Evolutionary conservation across 2,797 vertebrate genomes (phyloP), one percentile per base, ranked within the genome.

Genomic region (Oreonectes daqikongensis): DNA sequence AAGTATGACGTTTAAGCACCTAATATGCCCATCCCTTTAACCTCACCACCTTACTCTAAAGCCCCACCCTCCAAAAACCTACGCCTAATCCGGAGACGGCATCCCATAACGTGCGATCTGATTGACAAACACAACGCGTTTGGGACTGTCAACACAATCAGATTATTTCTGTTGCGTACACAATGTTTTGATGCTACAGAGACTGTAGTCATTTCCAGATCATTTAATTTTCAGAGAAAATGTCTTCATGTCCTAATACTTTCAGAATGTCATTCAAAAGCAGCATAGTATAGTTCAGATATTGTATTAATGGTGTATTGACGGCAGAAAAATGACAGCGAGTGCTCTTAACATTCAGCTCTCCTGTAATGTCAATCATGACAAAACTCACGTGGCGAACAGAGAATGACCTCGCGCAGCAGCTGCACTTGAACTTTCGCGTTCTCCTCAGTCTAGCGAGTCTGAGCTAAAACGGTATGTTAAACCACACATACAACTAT

Each of bases 341-440:
- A 2, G 50, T 5, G 40, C 15, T 14, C n/a, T 12, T 46, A 22
- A 46, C 53, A 7, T n/a, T 50, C 4, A 50, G 28, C 28, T 32
- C 4, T 12, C 44, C 22, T 28, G 22, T 57, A 18, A 44, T 30
- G 44, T 57, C 46, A 59, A 20, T 59, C 12, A 32, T 3, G 20
- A 40, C 24, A 17, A 67, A 57, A 69, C 48, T 66, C 77, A 71
- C 68, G 46, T 72, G 63, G 69, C 61, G 24, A 9, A 50, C 18
- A 24, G 11, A 28, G 48, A 63, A 42, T 4, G 24, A 79, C 64
- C 42, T 73, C 78, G 53, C 46, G 22, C 53, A 50, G 40, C 26
- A 46, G 50, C 52, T 15, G 20, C 52, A 50, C 66, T 17, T 11
- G 12, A 72, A 20, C 61, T 20, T 46, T 26, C 30, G 6, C 57